A percentile compares a stretch with the other conserved stretches of the same genome.
These are phyloP conservation scores for Akabosia matsudoensis DNA, from an alignment of 1,140 invertebrate species.

Conservation along the genomic window DNA sequence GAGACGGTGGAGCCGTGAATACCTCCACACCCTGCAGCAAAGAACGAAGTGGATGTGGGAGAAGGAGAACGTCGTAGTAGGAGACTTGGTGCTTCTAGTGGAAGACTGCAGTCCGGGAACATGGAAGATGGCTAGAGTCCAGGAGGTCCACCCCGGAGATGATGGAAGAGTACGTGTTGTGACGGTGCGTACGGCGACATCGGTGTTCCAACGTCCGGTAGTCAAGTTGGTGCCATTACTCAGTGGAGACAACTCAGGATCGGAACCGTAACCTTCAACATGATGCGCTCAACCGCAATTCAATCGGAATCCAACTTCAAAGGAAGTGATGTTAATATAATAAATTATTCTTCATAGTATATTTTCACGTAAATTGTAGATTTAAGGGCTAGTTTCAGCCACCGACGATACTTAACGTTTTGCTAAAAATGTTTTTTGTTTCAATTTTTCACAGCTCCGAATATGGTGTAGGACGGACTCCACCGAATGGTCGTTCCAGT, in stretches of 20 bases:
- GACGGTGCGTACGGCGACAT: slow-evolving; percentile 19
- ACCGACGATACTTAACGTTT: neutral
- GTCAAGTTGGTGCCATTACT: neutral
- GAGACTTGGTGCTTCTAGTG: neutral
- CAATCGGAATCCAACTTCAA: too few species aligned
- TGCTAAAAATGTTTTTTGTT: neutral
- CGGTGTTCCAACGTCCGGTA: neutral
- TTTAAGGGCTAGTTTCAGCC: neutral
- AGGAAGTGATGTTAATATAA: too few species aligned
- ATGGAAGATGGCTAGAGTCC: slow-evolving; percentile 49
- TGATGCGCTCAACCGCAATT: too few species aligned
- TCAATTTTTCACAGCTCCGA: neutral
- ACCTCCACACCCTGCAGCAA: neutral
- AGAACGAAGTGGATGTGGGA: neutral
- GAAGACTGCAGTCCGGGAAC: slow-evolving; percentile 11
- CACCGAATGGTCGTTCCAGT: neutral
- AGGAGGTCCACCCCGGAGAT: slow-evolving; percentile 43
- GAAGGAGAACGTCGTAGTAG: neutral
- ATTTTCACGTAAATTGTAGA: too few species aligned
- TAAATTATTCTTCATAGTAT: too few species aligned
- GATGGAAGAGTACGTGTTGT: slow-evolving; percentile 47
- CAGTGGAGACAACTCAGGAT: too few species aligned
- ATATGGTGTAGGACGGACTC: neutral
- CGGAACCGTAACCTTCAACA: too few species aligned
- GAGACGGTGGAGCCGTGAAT: neutral